phyloP scores from a whole-genome alignment of 1,140 invertebrate genomes.

The Watersipora subatra region DNA sequence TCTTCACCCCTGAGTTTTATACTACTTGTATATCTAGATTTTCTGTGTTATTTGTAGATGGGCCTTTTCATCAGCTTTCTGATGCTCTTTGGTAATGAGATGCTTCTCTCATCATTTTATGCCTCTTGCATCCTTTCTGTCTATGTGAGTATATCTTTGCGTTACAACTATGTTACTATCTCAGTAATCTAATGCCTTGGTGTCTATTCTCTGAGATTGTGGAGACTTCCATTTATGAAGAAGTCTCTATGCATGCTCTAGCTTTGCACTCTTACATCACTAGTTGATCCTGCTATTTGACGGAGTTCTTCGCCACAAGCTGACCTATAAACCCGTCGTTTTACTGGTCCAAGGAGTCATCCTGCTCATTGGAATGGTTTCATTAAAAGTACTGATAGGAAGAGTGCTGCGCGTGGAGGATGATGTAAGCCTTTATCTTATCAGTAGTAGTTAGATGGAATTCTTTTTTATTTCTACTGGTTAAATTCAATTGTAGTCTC shows the following conservation, averaged over 20 bases:
- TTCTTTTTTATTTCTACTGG: no score
- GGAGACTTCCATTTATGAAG: no score
- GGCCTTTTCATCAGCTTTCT: slow-evolving; percentile 42
- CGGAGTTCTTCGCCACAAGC: slow-evolving; percentile 25
- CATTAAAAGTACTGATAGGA: slow-evolving; percentile 41
- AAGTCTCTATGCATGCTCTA: no score
- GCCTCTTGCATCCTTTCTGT: slow-evolving; percentile 36
- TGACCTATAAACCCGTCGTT: slow-evolving; percentile 16
- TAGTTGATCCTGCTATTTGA: slow-evolving; percentile 37
- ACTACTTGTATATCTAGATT: no score
- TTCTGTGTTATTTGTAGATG: slow-evolving; percentile 33
- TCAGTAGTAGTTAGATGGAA: no score
- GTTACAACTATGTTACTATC: no score
- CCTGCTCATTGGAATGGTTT: slow-evolving; percentile 30
- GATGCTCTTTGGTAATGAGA: slow-evolving; percentile 49
- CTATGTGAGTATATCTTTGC: slow-evolving; percentile 32
- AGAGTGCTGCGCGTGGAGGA: slow-evolving; percentile 43
- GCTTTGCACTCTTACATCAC: neutral
- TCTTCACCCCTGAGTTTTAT: no score
- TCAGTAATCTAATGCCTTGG: no score
- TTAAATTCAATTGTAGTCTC: no score
- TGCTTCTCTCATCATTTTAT: slow-evolving; percentile 56
- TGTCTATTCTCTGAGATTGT: no score
- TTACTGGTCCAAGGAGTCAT: slow-evolving; percentile 32
- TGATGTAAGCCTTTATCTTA: slow-evolving; percentile 47